Percentiles rank a stretch among this genome's conserved stretches.
phyloP scores from a whole-genome alignment of 2,797 vertebrate species.

The Etheostoma nigrum region DNA sequence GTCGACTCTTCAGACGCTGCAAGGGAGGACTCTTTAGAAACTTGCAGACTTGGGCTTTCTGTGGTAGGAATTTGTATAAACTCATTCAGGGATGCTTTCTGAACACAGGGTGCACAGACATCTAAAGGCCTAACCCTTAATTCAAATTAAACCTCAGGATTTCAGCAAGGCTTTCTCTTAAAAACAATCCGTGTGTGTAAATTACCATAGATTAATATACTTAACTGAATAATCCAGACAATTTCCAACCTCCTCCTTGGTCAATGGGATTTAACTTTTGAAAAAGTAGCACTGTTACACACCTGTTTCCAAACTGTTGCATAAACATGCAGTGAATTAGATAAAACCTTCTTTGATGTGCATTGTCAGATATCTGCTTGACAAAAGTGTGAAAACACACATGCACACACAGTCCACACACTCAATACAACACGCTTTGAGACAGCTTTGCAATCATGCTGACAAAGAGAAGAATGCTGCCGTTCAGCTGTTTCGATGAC shows the following conservation, averaged over 20 bases:
- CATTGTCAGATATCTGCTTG: conserved; percentile 34
- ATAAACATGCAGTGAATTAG: conserved; percentile 43
- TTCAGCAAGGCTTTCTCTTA: conserved; percentile 11
- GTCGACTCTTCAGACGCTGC: conserved; percentile 20
- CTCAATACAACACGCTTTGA: conserved; percentile 31
- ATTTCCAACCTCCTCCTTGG: conserved; percentile 10
- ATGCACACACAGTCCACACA: conserved; percentile 29
- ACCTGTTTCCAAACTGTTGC: conserved; percentile 18
- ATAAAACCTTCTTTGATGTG: conserved; percentile 40
- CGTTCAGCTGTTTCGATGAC: conserved; percentile 51
- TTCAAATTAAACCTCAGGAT: conserved; percentile 54
- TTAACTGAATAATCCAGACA: conserved; percentile 35
- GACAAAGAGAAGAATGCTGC: conserved; percentile 53
- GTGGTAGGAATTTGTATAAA: conserved; percentile 48
- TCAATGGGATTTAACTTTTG: conserved; percentile 2
- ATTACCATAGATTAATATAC: conserved; percentile 26
- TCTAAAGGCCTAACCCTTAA: conserved; percentile 46
- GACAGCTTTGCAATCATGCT: conserved; percentile 59
- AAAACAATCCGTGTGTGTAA: conserved; percentile 44
- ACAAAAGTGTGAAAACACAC: conserved; percentile 44
- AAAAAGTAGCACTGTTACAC: conserved; percentile 9
- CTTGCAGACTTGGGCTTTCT: conserved; percentile 35
- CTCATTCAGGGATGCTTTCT: conserved; percentile 45
- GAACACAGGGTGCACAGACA: conserved; percentile 21
- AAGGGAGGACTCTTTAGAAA: conserved; percentile 31